Evolutionary conservation across 2,797 vertebrate species (phyloP).

Genomic region (Gila robusta): DNA sequence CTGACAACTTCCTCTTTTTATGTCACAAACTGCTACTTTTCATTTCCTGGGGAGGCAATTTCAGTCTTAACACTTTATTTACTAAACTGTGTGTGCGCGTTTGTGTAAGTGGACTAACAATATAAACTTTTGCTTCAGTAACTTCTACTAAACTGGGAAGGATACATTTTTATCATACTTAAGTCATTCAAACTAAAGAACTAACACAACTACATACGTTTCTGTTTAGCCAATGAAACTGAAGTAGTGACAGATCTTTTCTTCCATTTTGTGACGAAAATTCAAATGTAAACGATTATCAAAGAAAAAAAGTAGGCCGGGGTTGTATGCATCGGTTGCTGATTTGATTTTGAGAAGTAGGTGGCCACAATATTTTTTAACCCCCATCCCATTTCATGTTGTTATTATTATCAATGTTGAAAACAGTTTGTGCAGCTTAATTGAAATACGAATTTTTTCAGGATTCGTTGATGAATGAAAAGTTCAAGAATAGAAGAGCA

Average conservation of each 20-base stretch:
- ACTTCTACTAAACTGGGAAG: background rate
- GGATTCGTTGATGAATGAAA: no score
- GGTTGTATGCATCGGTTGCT: background rate
- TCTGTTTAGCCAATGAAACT: background rate
- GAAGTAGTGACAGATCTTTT: background rate
- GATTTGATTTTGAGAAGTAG: background rate
- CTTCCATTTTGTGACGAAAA: background rate
- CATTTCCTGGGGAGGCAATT: constrained; percentile 62
- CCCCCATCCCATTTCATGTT: no score
- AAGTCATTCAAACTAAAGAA: background rate
- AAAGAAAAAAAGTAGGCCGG: background rate
- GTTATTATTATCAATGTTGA: no score
- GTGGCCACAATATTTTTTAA: no score
- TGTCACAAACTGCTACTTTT: constrained; percentile 59
- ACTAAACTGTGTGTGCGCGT: constrained; percentile 9
- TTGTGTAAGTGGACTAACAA: background rate
- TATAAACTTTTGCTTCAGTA: background rate
- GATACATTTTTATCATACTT: background rate
- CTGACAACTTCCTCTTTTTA: constrained; percentile 53
- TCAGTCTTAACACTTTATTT: constrained; percentile 51
- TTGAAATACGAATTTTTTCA: no score
- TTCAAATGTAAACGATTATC: background rate
- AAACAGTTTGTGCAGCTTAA: no score
- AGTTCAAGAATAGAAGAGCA: no score
- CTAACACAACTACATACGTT: background rate